Evolutionary conservation across 2,113 vertebrate species (phyloP).

Genomic region (Tursiops truncatus): DNA sequence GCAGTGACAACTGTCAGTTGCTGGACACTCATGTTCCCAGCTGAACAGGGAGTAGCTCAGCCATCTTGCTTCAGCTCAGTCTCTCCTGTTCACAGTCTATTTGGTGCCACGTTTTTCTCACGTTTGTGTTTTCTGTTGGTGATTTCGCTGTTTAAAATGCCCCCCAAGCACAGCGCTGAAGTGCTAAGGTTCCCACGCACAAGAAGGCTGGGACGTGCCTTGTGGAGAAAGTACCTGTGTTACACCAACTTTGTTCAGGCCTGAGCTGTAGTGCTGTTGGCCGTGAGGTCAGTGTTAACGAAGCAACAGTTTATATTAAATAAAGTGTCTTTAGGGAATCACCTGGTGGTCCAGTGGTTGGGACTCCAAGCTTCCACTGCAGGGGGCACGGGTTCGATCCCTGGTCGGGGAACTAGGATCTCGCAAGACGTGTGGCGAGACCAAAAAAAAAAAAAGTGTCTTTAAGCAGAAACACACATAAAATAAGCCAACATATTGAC

Average conservation of each 20-base stretch:
- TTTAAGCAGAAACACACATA: not conserved
- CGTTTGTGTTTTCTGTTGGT: not conserved
- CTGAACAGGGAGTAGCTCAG: rapidly evolving
- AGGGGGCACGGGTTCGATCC: too few species aligned
- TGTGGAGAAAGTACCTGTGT: not conserved
- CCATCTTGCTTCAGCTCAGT: not conserved
- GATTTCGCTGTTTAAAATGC: not conserved
- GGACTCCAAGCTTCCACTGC: too few species aligned
- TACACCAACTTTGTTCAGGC: too few species aligned
- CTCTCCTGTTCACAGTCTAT: not conserved
- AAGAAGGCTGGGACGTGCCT: not conserved
- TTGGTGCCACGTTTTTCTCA: not conserved
- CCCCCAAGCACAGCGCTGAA: too few species aligned
- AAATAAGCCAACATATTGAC: not conserved
- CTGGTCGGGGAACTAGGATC: too few species aligned
- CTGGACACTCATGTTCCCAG: not conserved
- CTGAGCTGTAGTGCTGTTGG: not conserved
- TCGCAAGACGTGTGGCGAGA: too few species aligned
- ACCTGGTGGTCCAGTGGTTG: too few species aligned
- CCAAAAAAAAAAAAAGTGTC: not conserved
- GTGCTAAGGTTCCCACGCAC: too few species aligned
- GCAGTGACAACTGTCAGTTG: not conserved
- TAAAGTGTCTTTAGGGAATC: too few species aligned
- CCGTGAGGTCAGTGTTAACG: not conserved
- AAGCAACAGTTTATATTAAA: too few species aligned